Evolutionary conservation across 2,113 vertebrate species (phyloP), one percentile per base, ranked within the genome.

Genomic region (Megaleporinus macrocephalus): DNA sequence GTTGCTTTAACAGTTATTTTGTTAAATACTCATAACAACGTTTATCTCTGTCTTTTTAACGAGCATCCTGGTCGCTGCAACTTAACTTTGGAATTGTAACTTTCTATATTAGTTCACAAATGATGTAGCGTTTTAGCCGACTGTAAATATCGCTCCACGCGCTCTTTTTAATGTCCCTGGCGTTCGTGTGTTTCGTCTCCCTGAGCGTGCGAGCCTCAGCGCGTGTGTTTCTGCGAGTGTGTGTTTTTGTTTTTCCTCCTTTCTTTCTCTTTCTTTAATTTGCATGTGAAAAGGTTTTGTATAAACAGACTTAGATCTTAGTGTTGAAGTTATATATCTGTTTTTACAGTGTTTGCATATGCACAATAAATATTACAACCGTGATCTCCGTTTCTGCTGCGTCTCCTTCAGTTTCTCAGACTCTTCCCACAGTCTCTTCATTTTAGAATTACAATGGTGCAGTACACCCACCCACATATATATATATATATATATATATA

Each of bases 331-430:
- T 77, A 29, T 62, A 47, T 59, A 68, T 47, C 33, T 76, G 65
- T 82, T 77, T 82, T 82, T 81, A 81, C 79, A 81, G 72, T 81
- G 72, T 75, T 74, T 74, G 71, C 61, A 81, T 73, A 65, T 68
- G 74, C 66, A 82, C 36, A 76, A 71, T 82, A 82, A 82, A 82
- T 72, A 77, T 70, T 70, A 62, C 14, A 71, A 72, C 13, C 1
- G 30, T 70, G 65, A 69, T 57, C 18, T 16, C 36, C 20, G 30
- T 68, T 36, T 22, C 53, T n/a, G 53, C 18, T 57, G 53, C 1
- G 53, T 57, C 20, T 57, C 7, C 53, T 57, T 57, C 20, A 44
- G 4, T 44, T 44, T 44, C 41, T 44, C 9, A 1, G 5, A 9
- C 41, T 44, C 41, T 36, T 36, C 7, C 36, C n/a, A n/a, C n/a